phyloP scores from a whole-genome alignment of 2,113 vertebrate genomes.

The Lophochroa leadbeateri region DNA sequence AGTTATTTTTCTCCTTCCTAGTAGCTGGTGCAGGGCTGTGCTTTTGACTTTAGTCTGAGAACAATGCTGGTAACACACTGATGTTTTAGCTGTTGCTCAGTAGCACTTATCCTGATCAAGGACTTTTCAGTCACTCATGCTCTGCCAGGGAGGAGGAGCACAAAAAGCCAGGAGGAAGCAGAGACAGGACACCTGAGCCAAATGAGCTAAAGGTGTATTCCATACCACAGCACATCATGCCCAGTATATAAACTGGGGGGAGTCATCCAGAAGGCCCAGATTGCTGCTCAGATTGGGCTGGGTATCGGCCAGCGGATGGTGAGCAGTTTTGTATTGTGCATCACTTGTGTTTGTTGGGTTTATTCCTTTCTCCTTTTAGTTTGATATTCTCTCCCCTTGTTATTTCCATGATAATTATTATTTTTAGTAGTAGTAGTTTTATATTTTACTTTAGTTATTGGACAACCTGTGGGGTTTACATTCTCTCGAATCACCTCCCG shows the following conservation, averaged over 20 bases:
- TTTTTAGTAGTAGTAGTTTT: too few species aligned
- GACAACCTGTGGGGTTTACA: too few species aligned
- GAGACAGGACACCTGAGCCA: not conserved
- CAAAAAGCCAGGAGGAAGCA: too few species aligned
- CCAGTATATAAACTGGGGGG: not conserved
- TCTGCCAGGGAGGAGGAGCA: too few species aligned
- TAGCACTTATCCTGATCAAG: too few species aligned
- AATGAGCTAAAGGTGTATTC: not conserved
- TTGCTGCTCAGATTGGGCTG: not conserved
- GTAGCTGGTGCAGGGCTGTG: not conserved
- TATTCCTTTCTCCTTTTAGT: not conserved
- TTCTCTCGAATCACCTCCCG: too few species aligned
- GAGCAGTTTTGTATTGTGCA: not conserved
- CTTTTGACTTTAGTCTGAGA: not conserved
- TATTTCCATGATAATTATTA: too few species aligned
- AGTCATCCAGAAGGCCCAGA: not conserved
- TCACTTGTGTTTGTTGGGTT: not conserved
- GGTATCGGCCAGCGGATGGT: rapidly evolving
- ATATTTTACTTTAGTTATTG: too few species aligned
- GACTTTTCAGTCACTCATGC: too few species aligned
- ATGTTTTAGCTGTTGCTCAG: too few species aligned
- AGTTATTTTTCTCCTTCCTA: not conserved
- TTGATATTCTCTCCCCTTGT: not conserved
- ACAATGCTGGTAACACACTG: too few species aligned
- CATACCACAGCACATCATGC: not conserved